Percentiles rank a stretch among this genome's conserved stretches.
phyloP scores from a whole-genome alignment of 2,888 invertebrate species.

The Azorinus chamasolen region DNA sequence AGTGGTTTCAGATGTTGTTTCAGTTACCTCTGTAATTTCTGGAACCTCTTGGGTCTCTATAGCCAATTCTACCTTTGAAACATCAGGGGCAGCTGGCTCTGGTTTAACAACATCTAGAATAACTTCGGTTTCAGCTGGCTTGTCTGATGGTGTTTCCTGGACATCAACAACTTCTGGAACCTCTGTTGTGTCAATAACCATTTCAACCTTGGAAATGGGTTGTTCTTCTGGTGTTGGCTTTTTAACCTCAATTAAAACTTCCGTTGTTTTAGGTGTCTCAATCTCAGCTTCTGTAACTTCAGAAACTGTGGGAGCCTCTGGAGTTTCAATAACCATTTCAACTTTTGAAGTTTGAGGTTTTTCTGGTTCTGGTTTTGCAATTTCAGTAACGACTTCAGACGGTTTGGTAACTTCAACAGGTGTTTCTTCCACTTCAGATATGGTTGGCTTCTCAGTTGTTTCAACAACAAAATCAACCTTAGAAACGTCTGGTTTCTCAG shows the following conservation, averaged over 20 bases:
- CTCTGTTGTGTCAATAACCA: constrained; percentile 40
- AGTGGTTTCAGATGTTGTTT: background rate
- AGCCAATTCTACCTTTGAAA: constrained; percentile 33
- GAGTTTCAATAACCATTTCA: constrained; percentile 45
- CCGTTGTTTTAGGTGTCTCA: constrained; percentile 42
- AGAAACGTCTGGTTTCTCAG: constrained; percentile 42
- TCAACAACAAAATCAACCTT: constrained; percentile 32
- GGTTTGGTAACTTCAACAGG: constrained; percentile 23
- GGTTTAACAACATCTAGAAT: constrained; percentile 15
- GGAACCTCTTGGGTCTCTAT: constrained; percentile 21
- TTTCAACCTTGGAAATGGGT: constrained; percentile 56
- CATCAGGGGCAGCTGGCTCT: constrained; percentile 48
- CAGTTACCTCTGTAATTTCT: constrained; percentile 24
- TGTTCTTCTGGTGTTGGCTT: constrained; percentile 45
- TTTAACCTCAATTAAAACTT: constrained; percentile 49
- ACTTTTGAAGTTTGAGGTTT: constrained; percentile 42
- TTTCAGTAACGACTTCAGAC: constrained; percentile 40
- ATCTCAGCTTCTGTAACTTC: constrained; percentile 34
- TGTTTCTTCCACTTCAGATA: constrained; percentile 20
- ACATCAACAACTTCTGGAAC: constrained; percentile 50
- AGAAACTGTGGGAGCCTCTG: constrained; percentile 48
- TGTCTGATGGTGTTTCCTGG: constrained; percentile 16
- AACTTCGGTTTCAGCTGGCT: constrained; percentile 5
- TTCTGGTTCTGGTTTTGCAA: constrained; percentile 45
- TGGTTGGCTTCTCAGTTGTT: constrained; percentile 29